Percentiles rank a stretch among this genome's conserved stretches.
These are phyloP conservation scores for Noctua fimbriata DNA, from an alignment of 2,888 invertebrate genomes.

Conservation along the genomic window DNA sequence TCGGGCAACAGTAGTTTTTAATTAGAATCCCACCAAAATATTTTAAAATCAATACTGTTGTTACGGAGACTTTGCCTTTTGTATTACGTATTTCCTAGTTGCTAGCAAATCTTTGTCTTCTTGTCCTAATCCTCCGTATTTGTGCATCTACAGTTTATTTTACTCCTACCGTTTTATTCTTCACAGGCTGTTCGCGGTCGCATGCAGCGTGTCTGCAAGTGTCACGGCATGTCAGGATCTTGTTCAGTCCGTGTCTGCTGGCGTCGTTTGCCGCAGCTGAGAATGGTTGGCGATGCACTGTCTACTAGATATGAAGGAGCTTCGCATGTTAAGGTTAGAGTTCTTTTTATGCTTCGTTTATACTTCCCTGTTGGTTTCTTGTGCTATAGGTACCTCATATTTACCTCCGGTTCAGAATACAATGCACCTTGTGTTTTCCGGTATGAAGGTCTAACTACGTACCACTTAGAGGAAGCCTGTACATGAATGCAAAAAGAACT, in stretches of 20 bases:
- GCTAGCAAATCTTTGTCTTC: background rate
- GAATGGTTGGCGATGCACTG: conserved; percentile 94
- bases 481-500: too few relatives aligned
- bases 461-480: too few relatives aligned
- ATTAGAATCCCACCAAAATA: background rate
- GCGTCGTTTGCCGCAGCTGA: conserved; percentile 95
- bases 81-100: background rate
- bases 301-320: conserved; percentile 96
- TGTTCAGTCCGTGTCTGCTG: conserved; percentile 97
- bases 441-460: too few relatives aligned
- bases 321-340: conserved; percentile 92
- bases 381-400: too few relatives aligned
- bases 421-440: too few relatives aligned
- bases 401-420: too few relatives aligned
- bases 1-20: too few relatives aligned
- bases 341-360: too few relatives aligned
- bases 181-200: conserved; percentile 92
- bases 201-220: conserved; percentile 97
- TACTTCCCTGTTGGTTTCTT: too few relatives aligned
- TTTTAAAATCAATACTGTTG: background rate
- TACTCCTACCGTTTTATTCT: background rate
- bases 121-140: too few relatives aligned
- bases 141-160: background rate
- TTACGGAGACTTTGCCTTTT: too few relatives aligned
- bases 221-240: conserved; percentile 98